A percentile compares a stretch with the other conserved stretches of the same genome.
Evolutionary conservation across 2,888 invertebrate species (phyloP).

Genomic region (Syrista parreyssii): DNA sequence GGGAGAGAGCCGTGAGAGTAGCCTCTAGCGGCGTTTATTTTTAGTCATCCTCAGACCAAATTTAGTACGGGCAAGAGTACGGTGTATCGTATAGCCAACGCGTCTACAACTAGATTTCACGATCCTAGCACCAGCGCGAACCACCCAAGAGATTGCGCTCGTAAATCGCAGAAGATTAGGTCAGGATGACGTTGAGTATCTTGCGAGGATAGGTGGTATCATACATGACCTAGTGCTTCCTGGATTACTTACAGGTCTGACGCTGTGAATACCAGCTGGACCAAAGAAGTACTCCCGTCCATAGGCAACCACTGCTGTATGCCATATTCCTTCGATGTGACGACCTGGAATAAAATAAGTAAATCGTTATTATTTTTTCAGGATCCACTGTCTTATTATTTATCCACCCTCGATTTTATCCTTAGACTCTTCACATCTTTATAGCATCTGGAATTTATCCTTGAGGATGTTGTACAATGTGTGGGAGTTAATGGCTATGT

Average conservation of each 20-base stretch:
- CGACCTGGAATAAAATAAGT: constrained; percentile 72
- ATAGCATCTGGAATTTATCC: neutral
- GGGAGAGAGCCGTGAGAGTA: constrained; percentile 37
- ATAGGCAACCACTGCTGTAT: constrained; percentile 90
- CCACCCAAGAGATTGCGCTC: neutral
- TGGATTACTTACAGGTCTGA: constrained; percentile 82
- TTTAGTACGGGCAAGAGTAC: constrained; percentile 58
- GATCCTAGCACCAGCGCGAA: constrained; percentile 5
- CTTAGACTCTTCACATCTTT: neutral
- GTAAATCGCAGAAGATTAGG: neutral
- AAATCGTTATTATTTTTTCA: neutral
- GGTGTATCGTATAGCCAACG: constrained; percentile 59
- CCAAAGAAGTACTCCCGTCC: constrained; percentile 91
- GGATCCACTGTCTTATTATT: neutral
- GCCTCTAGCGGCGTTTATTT: constrained; percentile 51
- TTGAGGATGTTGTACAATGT: neutral
- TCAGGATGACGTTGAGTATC: neutral
- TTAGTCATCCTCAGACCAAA: constrained; percentile 62
- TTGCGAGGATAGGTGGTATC: neutral
- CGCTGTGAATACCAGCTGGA: constrained; percentile 80
- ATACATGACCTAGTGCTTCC: neutral
- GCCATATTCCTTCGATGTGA: constrained; percentile 92
- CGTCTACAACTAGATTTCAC: constrained; percentile 37
- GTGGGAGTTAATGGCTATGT: neutral
- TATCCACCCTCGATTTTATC: neutral